These are phyloP conservation scores for Hippolais icterina DNA, from an alignment of 2,113 vertebrate genomes.

Conservation along the genomic window DNA sequence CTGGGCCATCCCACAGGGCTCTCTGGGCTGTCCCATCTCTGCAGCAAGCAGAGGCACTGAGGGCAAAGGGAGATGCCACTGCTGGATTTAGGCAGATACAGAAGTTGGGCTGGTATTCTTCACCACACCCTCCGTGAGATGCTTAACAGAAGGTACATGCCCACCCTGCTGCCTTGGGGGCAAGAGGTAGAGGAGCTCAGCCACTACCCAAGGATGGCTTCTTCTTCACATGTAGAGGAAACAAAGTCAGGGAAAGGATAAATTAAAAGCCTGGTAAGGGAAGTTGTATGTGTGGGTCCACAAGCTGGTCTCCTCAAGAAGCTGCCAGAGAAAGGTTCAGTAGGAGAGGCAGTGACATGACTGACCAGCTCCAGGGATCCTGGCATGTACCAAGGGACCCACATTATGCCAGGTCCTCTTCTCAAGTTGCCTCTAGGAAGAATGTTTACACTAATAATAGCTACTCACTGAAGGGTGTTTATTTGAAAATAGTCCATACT, in stretches of 20 bases:
- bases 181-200: background rate
- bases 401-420: rapidly evolving
- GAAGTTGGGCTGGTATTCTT: background rate
- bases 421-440: background rate
- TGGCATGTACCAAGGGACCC: background rate
- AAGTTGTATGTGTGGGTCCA: background rate
- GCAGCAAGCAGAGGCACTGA: rapidly evolving
- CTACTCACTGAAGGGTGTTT: background rate
- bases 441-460: background rate
- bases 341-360: background rate
- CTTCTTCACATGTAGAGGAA: background rate
- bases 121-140: too few species aligned
- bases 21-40: background rate
- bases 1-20: background rate
- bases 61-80: background rate
- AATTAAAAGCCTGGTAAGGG: background rate
- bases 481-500: background rate
- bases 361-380: background rate
- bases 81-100: background rate
- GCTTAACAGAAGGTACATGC: background rate
- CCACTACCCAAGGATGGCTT: background rate
- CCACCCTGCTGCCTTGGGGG: background rate
- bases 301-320: background rate
- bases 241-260: background rate
- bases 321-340: background rate